Percentiles rank a stretch among this genome's conserved stretches.
Conservation (phyloP, 2,888 invertebrate genomes). For the Ormyrus rosae region DNA sequence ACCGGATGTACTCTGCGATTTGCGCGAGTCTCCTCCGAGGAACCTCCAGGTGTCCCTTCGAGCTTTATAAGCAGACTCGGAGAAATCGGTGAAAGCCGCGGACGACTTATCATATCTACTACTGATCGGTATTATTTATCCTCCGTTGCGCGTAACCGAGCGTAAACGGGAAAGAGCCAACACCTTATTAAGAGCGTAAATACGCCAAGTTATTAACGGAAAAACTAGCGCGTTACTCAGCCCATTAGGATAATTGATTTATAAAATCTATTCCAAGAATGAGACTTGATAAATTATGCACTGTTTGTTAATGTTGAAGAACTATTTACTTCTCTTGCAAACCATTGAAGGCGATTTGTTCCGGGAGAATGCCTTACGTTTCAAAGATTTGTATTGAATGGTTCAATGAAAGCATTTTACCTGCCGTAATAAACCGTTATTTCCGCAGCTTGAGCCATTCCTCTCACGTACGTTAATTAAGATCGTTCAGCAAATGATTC, state of each 20-base stretch:
- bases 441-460: slow-evolving; percentile 18
- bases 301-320: slow-evolving; percentile 4
- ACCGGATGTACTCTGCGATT: slow-evolving; percentile 58
- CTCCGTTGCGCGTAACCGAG: slow-evolving; percentile 44
- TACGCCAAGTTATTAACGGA: slow-evolving; percentile 41
- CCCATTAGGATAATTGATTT: slow-evolving; percentile 35
- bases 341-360: neutral
- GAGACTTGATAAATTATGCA: slow-evolving; percentile 17
- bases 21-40: slow-evolving; percentile 54
- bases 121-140: slow-evolving; percentile 42
- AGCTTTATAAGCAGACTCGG: slow-evolving; percentile 54
- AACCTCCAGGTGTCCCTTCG: slow-evolving; percentile 55
- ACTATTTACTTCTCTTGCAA: neutral
- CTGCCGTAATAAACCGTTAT: slow-evolving; percentile 1
- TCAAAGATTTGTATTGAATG: neutral
- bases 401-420: no score
- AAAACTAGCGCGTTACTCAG: slow-evolving; percentile 35
- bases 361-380: slow-evolving; percentile 1
- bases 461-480: slow-evolving; percentile 36
- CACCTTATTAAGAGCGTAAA: slow-evolving; percentile 39
- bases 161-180: slow-evolving; percentile 33
- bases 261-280: slow-evolving; percentile 3
- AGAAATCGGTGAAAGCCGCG: slow-evolving; percentile 61
- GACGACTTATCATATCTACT: slow-evolving; percentile 37
- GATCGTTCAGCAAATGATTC: slow-evolving; percentile 45